Evolutionary conservation across 2,888 invertebrate species (phyloP), one percentile per base, ranked within the genome.

Genomic region (Metacarcinus magister): DNA sequence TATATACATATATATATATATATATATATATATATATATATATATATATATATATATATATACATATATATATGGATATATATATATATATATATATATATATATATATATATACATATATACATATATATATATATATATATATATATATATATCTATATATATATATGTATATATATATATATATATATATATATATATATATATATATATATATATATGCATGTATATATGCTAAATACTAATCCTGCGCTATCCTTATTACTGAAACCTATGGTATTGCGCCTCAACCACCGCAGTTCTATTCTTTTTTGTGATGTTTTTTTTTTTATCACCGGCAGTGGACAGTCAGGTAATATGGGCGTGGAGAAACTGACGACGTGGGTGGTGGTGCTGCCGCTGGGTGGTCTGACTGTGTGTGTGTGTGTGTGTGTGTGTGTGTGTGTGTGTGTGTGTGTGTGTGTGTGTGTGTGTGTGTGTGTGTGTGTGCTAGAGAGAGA

Each of bases 71-170:
- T n/a, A n/a, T n/a, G n/a, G n/a, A n/a, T n/a, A 43, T 92, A 92
- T 44, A 92, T 46, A 92, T 92, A 92, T 92, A 92, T 92, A 92
- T 46, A 92, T 92, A 92, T 46, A 92, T 92, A 92, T 44, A 46
- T 92, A 92, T 92, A 92, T 46, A 13, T 92, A 92, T 19, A 46
- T 92, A 44, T 92, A 92, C 44, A 92, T 19, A 92, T 3, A 92
- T 19, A 92, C n/a, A 92, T 19, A 92, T 19, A 46, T 43, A 44
- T 43, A 92, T 19, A 46, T 16, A 44, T 19, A 46, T 16, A 7
- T 2, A n/a, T n/a, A n/a, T n/a, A n/a, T n/a, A n/a, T n/a, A n/a
- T n/a, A n/a, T n/a, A n/a, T n/a, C n/a, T n/a, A n/a, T n/a, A n/a
- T n/a, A n/a, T n/a, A n/a, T n/a, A n/a, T n/a, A n/a, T n/a, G n/a